Evolutionary conservation across 1,140 invertebrate species (phyloP).

Genomic region (Octopus sinensis): DNA sequence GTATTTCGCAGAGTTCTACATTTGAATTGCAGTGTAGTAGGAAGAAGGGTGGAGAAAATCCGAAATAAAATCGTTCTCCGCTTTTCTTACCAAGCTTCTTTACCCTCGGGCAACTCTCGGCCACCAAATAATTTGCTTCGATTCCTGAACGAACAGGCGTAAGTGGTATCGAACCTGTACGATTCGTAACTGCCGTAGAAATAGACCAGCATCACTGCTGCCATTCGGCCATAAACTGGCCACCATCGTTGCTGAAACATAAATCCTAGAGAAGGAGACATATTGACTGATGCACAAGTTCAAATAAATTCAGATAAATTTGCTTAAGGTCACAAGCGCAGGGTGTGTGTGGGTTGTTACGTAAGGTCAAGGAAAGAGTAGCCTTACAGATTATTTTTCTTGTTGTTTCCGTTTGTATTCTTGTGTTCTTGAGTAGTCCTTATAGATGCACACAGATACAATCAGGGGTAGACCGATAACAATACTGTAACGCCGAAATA

Average conservation of each 20-base stretch:
- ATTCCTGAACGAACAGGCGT: neutral
- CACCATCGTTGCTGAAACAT: slow-evolving; percentile 6
- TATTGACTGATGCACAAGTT: neutral
- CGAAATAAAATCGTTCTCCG: too few relatives aligned
- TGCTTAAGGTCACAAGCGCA: neutral
- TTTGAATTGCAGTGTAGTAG: too few relatives aligned
- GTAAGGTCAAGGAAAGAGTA: neutral
- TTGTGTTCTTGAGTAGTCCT: slow-evolving; percentile 1
- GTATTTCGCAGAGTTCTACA: too few relatives aligned
- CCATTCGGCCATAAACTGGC: neutral
- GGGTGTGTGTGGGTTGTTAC: neutral
- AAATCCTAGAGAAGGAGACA: neutral
- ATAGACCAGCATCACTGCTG: neutral
- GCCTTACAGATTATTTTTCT: neutral
- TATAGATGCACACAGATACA: neutral
- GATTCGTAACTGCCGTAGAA: neutral
- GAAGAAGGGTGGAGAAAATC: too few relatives aligned
- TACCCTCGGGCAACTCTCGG: neutral
- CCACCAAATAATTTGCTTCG: slow-evolving; percentile 8
- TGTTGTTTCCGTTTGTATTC: neutral
- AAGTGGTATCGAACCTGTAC: neutral
- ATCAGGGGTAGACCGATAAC: neutral
- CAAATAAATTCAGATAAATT: neutral
- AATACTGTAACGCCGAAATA: neutral
- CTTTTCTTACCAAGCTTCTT: neutral